Evolutionary conservation across 2,113 vertebrate genomes (phyloP), one percentile per base, ranked within the genome.

Genomic region (Ascaphus truei): DNA sequence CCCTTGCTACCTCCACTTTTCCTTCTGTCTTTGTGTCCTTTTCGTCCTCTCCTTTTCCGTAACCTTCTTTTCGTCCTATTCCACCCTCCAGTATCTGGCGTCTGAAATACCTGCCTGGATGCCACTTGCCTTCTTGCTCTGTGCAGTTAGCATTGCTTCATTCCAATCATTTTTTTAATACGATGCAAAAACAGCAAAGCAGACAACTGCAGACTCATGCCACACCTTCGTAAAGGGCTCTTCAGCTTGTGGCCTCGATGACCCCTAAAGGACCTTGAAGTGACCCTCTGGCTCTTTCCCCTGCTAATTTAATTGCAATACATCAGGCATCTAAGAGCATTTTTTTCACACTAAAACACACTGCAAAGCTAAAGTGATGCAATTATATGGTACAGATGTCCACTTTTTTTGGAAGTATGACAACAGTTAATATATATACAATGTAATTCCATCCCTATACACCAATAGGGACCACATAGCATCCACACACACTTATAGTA

Each of bases 141-240:
- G 27, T 61, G 57, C 67, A 71, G 67, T 45, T 71, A 57, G 56
- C 57, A 61, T 23, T 31, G 15, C 25, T 26, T 71, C 33, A 61
- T 69, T 59, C 55, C 66, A 69, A 59, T 69, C 55, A 68, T 68
- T 59, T 68, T 29, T 59, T 59, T 58, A 27, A 48, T 68, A 43
- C 53, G 29, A 68, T 59, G 16, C n/a, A 69, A 69, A 69, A 69
- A 27, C 43, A 69, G 10, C 39, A 51, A 43, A 26, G 34, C 26
- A 11, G 36, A 57, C 53, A 47, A 57, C 65, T 68, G 66, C 50
- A 12, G 9, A 12, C 43, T 58, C 25, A 39, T 31, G 43, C 34
- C 51, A 43, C 63, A 55, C 50, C 50, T 31, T 55, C 39, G 43
- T 68, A 20, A 15, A 20, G 7, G 25, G 13, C 8, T 20, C 47